Conservation (phyloP, 2,113 vertebrate species). For the Phalacrocorax aristotelis region DNA sequence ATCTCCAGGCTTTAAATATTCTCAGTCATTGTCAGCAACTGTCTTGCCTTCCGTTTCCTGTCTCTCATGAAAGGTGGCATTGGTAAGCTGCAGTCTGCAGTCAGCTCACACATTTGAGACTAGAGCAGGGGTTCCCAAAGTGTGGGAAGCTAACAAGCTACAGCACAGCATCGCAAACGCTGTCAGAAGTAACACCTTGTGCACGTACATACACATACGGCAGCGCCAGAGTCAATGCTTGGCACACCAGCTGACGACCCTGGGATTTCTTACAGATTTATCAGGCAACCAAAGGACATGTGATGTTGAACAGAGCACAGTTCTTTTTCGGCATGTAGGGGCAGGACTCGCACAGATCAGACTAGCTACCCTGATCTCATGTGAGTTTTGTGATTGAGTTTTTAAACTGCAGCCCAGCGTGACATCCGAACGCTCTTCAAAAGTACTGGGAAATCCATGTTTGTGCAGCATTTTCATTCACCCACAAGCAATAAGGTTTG, state of each 20-base stretch:
- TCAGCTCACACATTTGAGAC: background rate
- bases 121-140: background rate
- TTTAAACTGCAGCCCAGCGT: background rate
- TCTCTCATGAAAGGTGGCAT: background rate
- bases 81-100: background rate
- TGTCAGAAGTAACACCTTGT: background rate
- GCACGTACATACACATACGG: rapidly evolving
- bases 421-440: background rate
- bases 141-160: no score
- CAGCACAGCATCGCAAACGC: background rate
- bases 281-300: background rate
- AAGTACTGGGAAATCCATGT: background rate
- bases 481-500: background rate
- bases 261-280: background rate
- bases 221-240: background rate
- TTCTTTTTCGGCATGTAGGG: background rate
- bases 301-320: background rate
- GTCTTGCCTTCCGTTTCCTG: background rate
- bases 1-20: background rate
- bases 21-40: background rate
- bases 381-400: background rate
- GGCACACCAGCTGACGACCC: no score
- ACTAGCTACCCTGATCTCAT: background rate
- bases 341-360: background rate
- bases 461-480: background rate